phyloP scores from a whole-genome alignment of 2,888 invertebrate species.

The Oxyteleia sp. region DNA sequence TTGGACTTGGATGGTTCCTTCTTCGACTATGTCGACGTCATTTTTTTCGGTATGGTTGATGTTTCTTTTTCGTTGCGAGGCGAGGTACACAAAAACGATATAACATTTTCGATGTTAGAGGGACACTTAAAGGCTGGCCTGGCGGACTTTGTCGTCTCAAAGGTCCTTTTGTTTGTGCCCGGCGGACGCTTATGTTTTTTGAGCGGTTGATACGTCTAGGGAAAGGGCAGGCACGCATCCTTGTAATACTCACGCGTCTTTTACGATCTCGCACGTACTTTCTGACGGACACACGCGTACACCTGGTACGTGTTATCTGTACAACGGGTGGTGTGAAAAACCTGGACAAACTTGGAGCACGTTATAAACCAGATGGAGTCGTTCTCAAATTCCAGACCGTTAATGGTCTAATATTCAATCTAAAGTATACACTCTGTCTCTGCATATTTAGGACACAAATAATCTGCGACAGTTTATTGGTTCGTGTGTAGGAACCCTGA shows the following conservation, averaged over 20 bases:
- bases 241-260: constrained; percentile 69
- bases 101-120: constrained; percentile 56
- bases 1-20: constrained; percentile 10
- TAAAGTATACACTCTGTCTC: no score
- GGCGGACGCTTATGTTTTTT: constrained; percentile 76
- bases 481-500: no score
- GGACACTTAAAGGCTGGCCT: constrained; percentile 58
- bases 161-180: constrained; percentile 76
- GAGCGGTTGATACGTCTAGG: constrained; percentile 72
- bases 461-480: no score
- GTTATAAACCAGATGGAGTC: background rate
- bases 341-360: background rate
- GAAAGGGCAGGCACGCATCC: constrained; percentile 72
- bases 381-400: background rate
- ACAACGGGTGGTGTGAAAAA: constrained; percentile 51
- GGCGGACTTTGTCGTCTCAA: constrained; percentile 54
- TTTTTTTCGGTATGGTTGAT: background rate
- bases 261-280: constrained; percentile 71
- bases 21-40: background rate
- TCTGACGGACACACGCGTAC: constrained; percentile 60
- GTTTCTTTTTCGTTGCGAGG: constrained; percentile 18
- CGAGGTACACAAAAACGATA: constrained; percentile 43
- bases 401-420: constrained; percentile 25
- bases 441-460: no score
- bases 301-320: constrained; percentile 58